Base-by-base conservation (phyloP, 2,888 invertebrate genomes). In the Dichetophora obliterata region DNA sequence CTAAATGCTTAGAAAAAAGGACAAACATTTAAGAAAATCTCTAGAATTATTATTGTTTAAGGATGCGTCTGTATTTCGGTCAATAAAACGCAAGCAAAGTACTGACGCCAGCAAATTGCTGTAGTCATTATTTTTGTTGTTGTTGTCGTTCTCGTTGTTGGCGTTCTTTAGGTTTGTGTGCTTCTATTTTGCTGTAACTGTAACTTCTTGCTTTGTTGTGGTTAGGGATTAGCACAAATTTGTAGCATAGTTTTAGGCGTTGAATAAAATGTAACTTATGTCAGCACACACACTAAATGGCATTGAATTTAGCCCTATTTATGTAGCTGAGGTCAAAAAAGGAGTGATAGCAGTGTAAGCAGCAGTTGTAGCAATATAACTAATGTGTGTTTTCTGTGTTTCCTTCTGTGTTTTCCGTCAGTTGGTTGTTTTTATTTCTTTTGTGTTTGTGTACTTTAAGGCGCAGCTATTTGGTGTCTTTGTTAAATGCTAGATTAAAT, bases 31-130 rank as follows among this genome's bases (percentile, higher is more conserved):
- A 48, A 48, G 61, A 72, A 59, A 37, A 19, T 34, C 22, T 31
- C 19, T 48, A 19, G 54, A 74, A 54, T 74, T 74, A 76, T 76
- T 57, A 76, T 73, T 76, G 66, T 72, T 73, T 73, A 73, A 76
- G 66, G 76, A 73, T 74, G 74, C 43, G 63, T 61, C 31, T 72
- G 24, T 43, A 59, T 72, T 43, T 69, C 19, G 52, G 37, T 61
- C 76, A 72, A 76, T 77, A 77, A 80, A 76, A 61, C 75, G 71
- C 50, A 6, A 54, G 22, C 31, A 75, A 78, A 78, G 69, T 75
- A 75, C 77, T 78, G 59, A 80, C 77, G 75, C 70, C 75, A 73
- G 74, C 80, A 80, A 80, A 66, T 77, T 79, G 34, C 31, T 72
- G 50, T 65, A 52, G 31, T 16, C 6, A 31, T 75, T 19, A 59